phyloP scores from a whole-genome alignment of 2,113 vertebrate species.

The Megalops atlanticus region DNA sequence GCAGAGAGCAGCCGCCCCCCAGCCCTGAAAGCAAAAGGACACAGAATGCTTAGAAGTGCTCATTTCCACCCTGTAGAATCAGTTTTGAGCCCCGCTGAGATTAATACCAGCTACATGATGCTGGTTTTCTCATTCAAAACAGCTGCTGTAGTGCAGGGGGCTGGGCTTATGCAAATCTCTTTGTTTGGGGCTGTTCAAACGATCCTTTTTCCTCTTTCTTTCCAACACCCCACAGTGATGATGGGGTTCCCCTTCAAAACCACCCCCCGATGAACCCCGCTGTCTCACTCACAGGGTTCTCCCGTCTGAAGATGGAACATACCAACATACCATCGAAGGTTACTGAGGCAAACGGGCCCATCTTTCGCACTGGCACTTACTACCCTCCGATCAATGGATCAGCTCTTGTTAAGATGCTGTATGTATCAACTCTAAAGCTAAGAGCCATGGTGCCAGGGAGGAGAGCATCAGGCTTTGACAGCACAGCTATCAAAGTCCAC shows the following conservation, averaged over 20 bases:
- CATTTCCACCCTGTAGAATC: slow-evolving; percentile 7
- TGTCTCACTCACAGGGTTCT: slow-evolving; percentile 32
- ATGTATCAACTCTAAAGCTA: too few species aligned
- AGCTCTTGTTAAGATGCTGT: too few species aligned
- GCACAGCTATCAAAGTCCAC: too few species aligned
- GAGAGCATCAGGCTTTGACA: too few species aligned
- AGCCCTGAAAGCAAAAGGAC: neutral
- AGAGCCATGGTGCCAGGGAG: too few species aligned
- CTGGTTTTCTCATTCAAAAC: slow-evolving; percentile 30
- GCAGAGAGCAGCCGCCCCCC: slow-evolving; percentile 1
- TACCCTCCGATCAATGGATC: too few species aligned
- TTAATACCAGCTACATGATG: neutral
- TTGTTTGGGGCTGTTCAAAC: slow-evolving; percentile 30
- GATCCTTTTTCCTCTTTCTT: slow-evolving; percentile 30
- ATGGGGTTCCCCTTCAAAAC: neutral
- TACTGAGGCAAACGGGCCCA: too few species aligned
- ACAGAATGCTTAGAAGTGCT: slow-evolving; percentile 11
- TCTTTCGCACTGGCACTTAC: too few species aligned
- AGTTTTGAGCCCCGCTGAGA: neutral
- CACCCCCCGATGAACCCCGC: neutral
- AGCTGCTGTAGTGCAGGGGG: slow-evolving; percentile 15
- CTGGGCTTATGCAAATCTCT: slow-evolving; percentile 55
- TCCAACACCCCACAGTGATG: slow-evolving; percentile 7
- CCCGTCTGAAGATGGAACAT: slow-evolving; percentile 21
- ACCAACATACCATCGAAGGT: neutral